These are phyloP conservation scores for Bradypus variegatus DNA, from an alignment of 2,797 vertebrate species.

Conservation along the genomic window DNA sequence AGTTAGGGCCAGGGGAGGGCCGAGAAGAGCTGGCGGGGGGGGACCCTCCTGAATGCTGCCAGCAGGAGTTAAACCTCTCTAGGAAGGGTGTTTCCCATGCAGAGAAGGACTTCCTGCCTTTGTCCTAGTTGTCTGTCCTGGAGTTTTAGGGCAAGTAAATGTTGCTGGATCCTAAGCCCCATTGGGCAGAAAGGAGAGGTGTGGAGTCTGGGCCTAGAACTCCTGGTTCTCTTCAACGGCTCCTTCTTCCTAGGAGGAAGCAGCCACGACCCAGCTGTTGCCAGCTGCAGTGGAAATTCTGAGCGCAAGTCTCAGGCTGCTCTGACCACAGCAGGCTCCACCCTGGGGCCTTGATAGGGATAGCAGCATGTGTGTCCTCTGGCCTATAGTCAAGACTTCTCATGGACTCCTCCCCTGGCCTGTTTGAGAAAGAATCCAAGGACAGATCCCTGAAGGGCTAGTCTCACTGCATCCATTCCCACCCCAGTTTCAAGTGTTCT, in stretches of 20 bases:
- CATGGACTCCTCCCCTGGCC: neutral
- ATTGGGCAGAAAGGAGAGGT: neutral
- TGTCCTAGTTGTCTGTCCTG: constrained; percentile 40
- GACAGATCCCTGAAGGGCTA: constrained; percentile 26
- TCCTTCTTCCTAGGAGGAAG: constrained; percentile 18
- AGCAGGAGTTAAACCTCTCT: neutral
- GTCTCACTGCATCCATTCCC: neutral
- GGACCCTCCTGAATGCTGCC: neutral
- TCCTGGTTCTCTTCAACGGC: constrained; percentile 1
- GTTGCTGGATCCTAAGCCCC: neutral
- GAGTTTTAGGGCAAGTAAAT: neutral
- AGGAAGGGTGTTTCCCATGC: neutral
- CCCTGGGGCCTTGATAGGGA: constrained; percentile 47
- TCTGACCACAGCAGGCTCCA: constrained; percentile 46
- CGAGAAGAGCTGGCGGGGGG: neutral
- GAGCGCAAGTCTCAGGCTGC: constrained; percentile 45
- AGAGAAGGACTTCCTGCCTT: constrained; percentile 42
- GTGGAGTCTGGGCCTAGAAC: constrained; percentile 14
- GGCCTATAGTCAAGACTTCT: neutral
- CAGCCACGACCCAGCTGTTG: constrained; percentile 28
- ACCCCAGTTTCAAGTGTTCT: neutral
- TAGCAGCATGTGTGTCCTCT: constrained; percentile 15
- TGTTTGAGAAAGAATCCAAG: constrained; percentile 46
- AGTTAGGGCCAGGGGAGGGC: neutral
- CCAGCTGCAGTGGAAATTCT: constrained; percentile 60